phyloP scores from a whole-genome alignment of 37 sponge, comb jelly and placozoan genomes.

The Oopsacas minuta region DNA sequence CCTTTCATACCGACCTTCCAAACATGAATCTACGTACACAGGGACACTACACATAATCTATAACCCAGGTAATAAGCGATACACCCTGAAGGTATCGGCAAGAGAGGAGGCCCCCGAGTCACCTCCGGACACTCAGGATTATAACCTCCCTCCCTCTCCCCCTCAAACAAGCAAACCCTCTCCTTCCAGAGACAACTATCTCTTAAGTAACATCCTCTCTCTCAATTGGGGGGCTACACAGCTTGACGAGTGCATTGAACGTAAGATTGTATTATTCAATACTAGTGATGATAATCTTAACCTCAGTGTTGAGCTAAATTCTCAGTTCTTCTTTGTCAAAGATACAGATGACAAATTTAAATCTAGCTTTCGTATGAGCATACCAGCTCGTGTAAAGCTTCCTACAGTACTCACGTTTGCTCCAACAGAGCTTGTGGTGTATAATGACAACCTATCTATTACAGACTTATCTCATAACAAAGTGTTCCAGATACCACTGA shows the following conservation, averaged over 20 bases:
- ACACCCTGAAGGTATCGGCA: not conserved
- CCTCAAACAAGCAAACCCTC: not conserved
- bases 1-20: not conserved
- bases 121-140: not conserved
- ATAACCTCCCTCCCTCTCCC: not conserved
- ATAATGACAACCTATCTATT: not conserved
- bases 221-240: slow-evolving; percentile 15
- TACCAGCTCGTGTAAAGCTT: not conserved
- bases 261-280: not conserved
- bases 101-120: not conserved
- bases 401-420: not conserved
- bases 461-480: not conserved
- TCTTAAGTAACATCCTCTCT: not conserved
- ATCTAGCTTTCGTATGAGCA: not conserved
- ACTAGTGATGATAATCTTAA: not conserved
- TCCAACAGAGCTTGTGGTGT: not conserved
- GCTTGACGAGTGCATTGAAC: not conserved
- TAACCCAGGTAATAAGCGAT: not conserved
- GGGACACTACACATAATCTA: not conserved
- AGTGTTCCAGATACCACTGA: slow-evolving; percentile 9
- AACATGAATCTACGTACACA: not conserved
- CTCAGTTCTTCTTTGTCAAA: slow-evolving; percentile 5
- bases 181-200: not conserved
- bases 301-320: not conserved
- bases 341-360: not conserved